Evolutionary conservation across 2,888 invertebrate species (phyloP), one percentile per base, ranked within the genome.

Genomic region (Coecobrya sp.): DNA sequence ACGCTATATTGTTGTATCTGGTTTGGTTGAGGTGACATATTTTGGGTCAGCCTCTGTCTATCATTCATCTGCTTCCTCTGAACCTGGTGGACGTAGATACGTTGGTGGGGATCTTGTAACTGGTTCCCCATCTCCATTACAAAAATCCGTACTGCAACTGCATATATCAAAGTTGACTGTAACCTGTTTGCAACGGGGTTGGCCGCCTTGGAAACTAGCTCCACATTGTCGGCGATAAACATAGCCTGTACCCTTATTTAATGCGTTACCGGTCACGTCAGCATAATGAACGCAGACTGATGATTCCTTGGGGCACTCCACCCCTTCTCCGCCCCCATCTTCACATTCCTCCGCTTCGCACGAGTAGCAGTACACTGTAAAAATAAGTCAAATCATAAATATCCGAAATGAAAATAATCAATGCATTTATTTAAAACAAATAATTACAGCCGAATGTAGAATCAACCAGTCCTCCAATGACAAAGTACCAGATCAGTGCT

Each of bases 281-380:
- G 19, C 19, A 13, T 76, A 76, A 2, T 30, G 7, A 22, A 76
- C 22, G 27, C 76, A 76, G 19, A 76, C 45, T n/a, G 76, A 76
- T 3, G 5, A 10, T 16, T 45, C 76, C 22, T 22, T 19, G 3
- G 45, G 45, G n/a, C 76, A 76, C 2, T 42, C 45, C 27, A 76
- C 42, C n/a, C 1, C 11, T 13, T 22, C 25, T 22, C 76, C 76
- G 16, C 45, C 45, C 5, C 45, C 76, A 25, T n/a, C 16, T 13
- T 68, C 76, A 49, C 76, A 76, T 11, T 76, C 76, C 3, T 45
- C 76, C 16, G n/a, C 45, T 19, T 45, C 76, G 13, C 76, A 76
- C 1, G 10, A 7, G 13, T 27, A 76, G 45, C 76, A 76, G 45
- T 42, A n/a, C 76, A 76, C 76, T 76, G 4, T 0, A 19, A 76